These are phyloP conservation scores for Eulacestoma nigropectus DNA, from an alignment of 2,113 vertebrate genomes.

Conservation along the genomic window DNA sequence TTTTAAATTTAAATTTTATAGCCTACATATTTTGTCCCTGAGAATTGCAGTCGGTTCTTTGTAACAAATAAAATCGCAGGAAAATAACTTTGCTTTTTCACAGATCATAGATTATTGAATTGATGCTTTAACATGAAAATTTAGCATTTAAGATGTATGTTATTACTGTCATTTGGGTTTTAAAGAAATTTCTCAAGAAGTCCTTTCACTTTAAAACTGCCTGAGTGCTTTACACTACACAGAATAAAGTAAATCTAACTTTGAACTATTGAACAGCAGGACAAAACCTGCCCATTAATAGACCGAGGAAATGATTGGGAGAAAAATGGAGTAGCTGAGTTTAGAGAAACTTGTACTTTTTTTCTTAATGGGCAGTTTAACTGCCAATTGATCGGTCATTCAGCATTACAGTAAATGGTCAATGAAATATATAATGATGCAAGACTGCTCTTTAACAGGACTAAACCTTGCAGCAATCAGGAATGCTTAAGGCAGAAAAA, in stretches of 20 bases:
- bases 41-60: background rate
- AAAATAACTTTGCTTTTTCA: slow-evolving; percentile 27
- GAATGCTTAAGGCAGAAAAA: background rate
- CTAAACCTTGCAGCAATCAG: background rate
- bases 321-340: slow-evolving; percentile 31
- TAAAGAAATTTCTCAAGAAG: background rate
- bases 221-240: background rate
- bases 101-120: slow-evolving; percentile 21
- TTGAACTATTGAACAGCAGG: slow-evolving; percentile 1
- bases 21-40: background rate
- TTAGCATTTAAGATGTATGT: background rate
- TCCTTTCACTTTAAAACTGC: slow-evolving; percentile 19
- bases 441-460: background rate
- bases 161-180: slow-evolving; percentile 23
- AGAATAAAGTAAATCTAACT: slow-evolving; percentile 19
- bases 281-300: slow-evolving; percentile 38
- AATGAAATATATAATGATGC: slow-evolving; percentile 34
- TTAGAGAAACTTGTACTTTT: slow-evolving; percentile 49
- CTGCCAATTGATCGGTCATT: slow-evolving; percentile 39
- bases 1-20: slow-evolving; percentile 38
- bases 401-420: slow-evolving; percentile 20
- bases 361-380: slow-evolving; percentile 47
- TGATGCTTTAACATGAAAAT: slow-evolving; percentile 44
- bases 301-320: background rate
- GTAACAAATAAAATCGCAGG: slow-evolving; percentile 44